Conservation (phyloP, 2,113 vertebrate species). For the Nycticebus coucang region DNA sequence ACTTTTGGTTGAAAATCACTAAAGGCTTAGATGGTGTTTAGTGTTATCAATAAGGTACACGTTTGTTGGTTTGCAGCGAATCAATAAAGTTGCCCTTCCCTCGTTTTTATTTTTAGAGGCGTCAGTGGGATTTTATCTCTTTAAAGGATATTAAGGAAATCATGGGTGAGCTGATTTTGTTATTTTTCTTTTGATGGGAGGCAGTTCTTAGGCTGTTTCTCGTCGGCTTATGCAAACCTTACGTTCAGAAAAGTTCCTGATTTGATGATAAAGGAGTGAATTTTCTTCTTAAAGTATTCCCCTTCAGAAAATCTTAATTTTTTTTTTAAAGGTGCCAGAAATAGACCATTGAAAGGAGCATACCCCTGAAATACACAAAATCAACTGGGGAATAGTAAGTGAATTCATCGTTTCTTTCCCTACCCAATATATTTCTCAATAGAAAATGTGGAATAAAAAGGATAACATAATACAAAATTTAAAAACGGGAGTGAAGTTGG, state of each 20-base stretch:
- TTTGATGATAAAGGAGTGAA: slow-evolving; percentile 49
- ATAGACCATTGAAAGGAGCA: neutral
- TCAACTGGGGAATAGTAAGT: neutral
- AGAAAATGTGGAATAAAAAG: slow-evolving; percentile 57
- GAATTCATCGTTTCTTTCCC: slow-evolving; percentile 13
- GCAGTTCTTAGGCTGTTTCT: slow-evolving; percentile 41
- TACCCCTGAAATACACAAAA: neutral
- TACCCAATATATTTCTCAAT: neutral
- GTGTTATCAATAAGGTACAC: slow-evolving; percentile 54
- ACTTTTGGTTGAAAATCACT: slow-evolving; percentile 63
- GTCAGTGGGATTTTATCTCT: slow-evolving; percentile 59
- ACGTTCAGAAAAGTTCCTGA: slow-evolving; percentile 42
- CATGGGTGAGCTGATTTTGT: slow-evolving; percentile 28
- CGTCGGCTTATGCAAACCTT: slow-evolving; percentile 29
- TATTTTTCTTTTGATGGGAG: slow-evolving; percentile 67
- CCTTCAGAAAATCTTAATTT: neutral
- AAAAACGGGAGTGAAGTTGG: slow-evolving; percentile 5
- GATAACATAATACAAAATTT: neutral
- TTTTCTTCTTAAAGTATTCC: slow-evolving; percentile 44
- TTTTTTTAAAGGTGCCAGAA: slow-evolving; percentile 28
- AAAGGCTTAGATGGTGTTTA: slow-evolving; percentile 66
- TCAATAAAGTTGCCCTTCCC: slow-evolving; percentile 59
- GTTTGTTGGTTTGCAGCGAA: slow-evolving; percentile 49
- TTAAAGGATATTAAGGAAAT: slow-evolving; percentile 60
- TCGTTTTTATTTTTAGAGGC: slow-evolving; percentile 61